Percentiles rank a stretch among this genome's conserved stretches.
phyloP scores from a whole-genome alignment of 2,888 invertebrate genomes.

The Diplolepis rosae region DNA sequence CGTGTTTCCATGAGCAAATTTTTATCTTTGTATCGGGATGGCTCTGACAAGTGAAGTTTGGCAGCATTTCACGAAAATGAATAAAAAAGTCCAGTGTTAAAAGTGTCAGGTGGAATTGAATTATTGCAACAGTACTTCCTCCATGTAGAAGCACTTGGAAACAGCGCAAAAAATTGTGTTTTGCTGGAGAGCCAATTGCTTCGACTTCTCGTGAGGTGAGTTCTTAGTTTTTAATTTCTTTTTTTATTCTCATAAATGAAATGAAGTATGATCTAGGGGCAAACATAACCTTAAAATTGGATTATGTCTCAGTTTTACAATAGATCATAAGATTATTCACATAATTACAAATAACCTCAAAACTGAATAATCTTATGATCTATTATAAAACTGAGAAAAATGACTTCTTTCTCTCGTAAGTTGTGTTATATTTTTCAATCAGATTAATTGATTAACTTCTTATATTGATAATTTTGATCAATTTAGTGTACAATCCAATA shows the following conservation, averaged over 20 bases:
- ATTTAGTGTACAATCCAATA: background rate
- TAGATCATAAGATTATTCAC: background rate
- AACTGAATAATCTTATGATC: background rate
- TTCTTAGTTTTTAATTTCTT: too few relatives aligned
- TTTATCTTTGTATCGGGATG: too few relatives aligned
- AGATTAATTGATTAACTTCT: background rate
- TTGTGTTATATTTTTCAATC: background rate
- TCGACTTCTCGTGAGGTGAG: too few relatives aligned
- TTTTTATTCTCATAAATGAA: too few relatives aligned
- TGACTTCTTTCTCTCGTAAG: background rate
- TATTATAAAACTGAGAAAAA: background rate
- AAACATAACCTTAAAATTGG: too few relatives aligned
- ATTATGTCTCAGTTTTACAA: background rate
- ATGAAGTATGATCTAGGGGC: too few relatives aligned
- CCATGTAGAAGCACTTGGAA: background rate
- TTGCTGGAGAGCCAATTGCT: too few relatives aligned
- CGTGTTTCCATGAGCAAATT: too few relatives aligned
- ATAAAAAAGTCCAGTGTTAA: background rate
- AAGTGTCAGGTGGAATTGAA: background rate
- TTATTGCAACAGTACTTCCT: background rate
- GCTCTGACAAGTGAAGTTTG: background rate
- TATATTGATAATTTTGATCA: background rate
- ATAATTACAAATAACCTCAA: background rate
- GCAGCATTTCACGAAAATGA: background rate
- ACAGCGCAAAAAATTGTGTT: background rate